A percentile compares a stretch with the other conserved stretches of the same genome.
Evolutionary conservation across 1,140 invertebrate species (phyloP).

Genomic region (Dinoponera quadriceps): DNA sequence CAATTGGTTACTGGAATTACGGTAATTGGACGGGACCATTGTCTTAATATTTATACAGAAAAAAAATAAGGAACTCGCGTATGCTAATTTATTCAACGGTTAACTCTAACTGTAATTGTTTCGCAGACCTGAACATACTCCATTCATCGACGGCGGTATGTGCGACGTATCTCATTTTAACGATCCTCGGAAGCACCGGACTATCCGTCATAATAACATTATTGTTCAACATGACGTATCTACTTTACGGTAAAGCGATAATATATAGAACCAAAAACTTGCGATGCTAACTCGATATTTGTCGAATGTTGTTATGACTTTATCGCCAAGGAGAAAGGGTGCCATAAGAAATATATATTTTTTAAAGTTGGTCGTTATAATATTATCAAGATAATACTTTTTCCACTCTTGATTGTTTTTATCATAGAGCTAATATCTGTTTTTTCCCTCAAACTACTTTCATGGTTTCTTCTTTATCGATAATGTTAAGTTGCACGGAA

Average conservation of each 20-base stretch:
- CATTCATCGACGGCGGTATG: conserved; percentile 90
- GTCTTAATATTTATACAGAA: conserved; percentile 5
- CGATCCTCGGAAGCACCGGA: conserved; percentile 87
- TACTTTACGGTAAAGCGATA: conserved; percentile 77
- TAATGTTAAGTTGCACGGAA: no score
- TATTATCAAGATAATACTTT: not conserved
- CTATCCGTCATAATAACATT: conserved; percentile 89
- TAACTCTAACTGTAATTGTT: conserved; percentile 9
- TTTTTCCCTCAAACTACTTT: no score
- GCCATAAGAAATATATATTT: no score
- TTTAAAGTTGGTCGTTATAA: not conserved
- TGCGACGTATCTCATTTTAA: conserved; percentile 89
- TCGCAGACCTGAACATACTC: conserved; percentile 87
- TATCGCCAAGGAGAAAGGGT: no score
- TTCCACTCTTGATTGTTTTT: no score
- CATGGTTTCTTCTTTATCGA: no score
- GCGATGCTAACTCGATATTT: not conserved
- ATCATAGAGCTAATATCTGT: no score
- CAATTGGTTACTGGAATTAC: conserved; percentile 93
- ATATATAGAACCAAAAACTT: not conserved
- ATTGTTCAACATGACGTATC: conserved; percentile 93
- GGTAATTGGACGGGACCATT: conserved; percentile 85
- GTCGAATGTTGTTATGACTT: no score
- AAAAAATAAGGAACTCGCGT: conserved; percentile 5
- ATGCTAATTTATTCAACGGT: not conserved